Conservation (phyloP, 1,140 invertebrate genomes). For the Atta cephalotes region DNA sequence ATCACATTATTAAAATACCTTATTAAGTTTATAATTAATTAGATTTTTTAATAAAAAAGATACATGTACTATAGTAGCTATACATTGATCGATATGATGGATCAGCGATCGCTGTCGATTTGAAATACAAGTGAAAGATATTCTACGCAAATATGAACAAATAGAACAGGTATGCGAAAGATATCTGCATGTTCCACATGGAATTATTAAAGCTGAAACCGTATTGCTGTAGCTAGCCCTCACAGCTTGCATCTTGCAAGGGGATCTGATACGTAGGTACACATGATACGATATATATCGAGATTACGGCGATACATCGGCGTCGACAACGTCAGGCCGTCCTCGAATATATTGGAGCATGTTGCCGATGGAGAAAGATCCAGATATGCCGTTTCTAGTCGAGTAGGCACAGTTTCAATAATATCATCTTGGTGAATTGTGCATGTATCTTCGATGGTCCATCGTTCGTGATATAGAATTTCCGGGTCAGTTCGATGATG, state of each 20-base stretch:
- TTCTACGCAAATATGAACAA: neutral
- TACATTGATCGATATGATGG: neutral
- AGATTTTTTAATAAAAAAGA: neutral
- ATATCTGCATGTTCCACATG: constrained; percentile 40
- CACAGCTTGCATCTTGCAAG: constrained; percentile 58
- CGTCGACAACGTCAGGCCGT: constrained; percentile 54
- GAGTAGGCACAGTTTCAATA: constrained; percentile 68
- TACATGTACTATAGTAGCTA: neutral
- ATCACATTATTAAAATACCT: neutral
- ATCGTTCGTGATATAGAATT: constrained; percentile 6
- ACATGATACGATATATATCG: constrained; percentile 69
- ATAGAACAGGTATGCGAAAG: constrained; percentile 2
- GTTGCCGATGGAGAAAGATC: constrained; percentile 59
- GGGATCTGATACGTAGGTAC: constrained; percentile 49
- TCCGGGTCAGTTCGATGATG: constrained; percentile 55
- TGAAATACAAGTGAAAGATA: constrained; percentile 26
- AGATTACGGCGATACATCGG: constrained; percentile 74
- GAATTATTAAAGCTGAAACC: constrained; percentile 70
- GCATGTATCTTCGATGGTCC: constrained; percentile 6
- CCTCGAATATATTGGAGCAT: constrained; percentile 69
- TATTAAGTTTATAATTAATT: neutral
- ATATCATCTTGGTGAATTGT: constrained; percentile 34
- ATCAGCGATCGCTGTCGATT: neutral
- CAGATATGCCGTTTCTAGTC: constrained; percentile 49
- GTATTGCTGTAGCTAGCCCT: constrained; percentile 44